Base-by-base conservation (phyloP, 35 echinoderm and acorn worm species). In the Ophioderma brevispina region DNA sequence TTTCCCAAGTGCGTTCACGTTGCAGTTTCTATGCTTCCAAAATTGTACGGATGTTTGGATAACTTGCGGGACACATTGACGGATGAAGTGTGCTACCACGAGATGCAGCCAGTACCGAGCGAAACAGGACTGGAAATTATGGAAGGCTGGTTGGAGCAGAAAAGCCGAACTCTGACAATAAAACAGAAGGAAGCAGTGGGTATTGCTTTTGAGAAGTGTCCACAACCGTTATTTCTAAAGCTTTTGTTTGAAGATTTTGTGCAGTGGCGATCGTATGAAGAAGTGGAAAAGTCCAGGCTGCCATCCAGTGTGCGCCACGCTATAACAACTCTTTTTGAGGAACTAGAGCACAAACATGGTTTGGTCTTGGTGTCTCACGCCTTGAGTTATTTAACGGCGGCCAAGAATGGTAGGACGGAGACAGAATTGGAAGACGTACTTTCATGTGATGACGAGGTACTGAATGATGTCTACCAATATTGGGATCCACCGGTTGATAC, bases 391-490 rank as follows among this genome's bases (percentile, higher is more conserved):
- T 82, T 96, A 1, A 90, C 95, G 17, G 91, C 95, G n/a, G 87
- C 84, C 11, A 93, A 89, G 46, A 89, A 89, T 39, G 95, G 95
- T 25, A 55, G 93, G 10, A 93, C 95, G 17, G 87, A 93, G 40
- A 84, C 56, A 23, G 95, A 96, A 40, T 49, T 96, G 31, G 87
- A 92, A 78, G 95, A 96, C 55, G 91, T 96, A 35, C 91, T 96
- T 0, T 96, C 95, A n/a, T 93, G 91, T 83, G 95, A 96, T 90
- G 95, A 96, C 30, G 52, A 87, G 77, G 91, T 91, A 11, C 91
- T 96, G 10, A 90, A 93, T 80, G 95, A 85, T 49, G 91, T 96
- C 21, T 96, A 96, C 79, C 95, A 96, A 40, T 96, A 96, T 63
- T 96, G 95, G 95, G 95, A 96, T 59, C 95, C 95, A 37, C 95